Evolutionary conservation across 2,113 vertebrate genomes (phyloP), one percentile per base, ranked within the genome.

Genomic region (Semnopithecus entellus): DNA sequence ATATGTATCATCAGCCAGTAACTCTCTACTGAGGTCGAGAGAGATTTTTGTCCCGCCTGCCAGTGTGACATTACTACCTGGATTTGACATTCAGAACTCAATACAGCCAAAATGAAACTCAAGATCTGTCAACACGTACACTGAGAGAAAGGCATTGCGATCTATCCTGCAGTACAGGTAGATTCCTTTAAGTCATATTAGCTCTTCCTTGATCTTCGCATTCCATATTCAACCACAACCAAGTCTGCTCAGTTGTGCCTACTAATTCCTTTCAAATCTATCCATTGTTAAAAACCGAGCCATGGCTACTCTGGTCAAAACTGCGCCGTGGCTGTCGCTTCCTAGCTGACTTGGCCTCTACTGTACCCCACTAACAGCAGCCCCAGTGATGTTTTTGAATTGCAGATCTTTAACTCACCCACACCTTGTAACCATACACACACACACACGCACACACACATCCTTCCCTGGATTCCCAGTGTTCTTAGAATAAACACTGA

Each of bases 1-100:
- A 80, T 73, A 81, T 38, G 32, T 66, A 27, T 81, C 25, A 14
- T 73, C 35, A 94, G 43, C 35, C 59, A 92, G 78, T 52, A 86
- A 11, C n/a, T 75, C 1, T 81, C n/a, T 81, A 72, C 13, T 87
- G 55, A 86, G 5, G 59, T 59, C 13, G 2, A 43, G 43, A 79
- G 30, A 32, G 17, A 30, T 32, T 20, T 73, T 64, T 85, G 96
- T 57, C 6, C 43, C 45, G 50, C 9, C 9, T 76, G 17, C 13
- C 35, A 64, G 3, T 57, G 40, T 88, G 32, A 38, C 23, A 86
- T 12, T 86, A 25, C 22, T 90, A 90, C 84, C 57, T 88, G 22
- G n/a, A 66, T 75, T 70, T 76, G 40, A 76, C 35, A 70, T 78
- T 80, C 32, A 81, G 32, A 72, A 88, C 4, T 38, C 38, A 59